Conservation (phyloP, 1,140 invertebrate genomes). For the Lepidurus arcticus region DNA sequence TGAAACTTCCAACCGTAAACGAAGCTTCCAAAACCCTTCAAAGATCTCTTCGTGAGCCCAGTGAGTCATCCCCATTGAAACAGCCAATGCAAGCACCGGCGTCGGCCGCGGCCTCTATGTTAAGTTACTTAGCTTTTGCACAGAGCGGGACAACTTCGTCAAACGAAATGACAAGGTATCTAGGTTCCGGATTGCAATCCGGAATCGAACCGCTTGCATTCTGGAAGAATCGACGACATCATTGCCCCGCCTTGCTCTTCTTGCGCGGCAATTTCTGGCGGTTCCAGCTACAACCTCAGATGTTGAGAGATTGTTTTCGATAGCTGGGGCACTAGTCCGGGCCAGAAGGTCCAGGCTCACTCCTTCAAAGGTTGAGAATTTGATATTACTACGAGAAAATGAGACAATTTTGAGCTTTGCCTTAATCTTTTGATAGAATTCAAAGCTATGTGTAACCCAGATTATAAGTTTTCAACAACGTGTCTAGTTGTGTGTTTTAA, state of each 20-base stretch:
- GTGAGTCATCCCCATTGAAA: background rate
- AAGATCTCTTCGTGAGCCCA: slow-evolving; percentile 4
- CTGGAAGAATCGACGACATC: slow-evolving; percentile 4
- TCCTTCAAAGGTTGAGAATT: slow-evolving; percentile 13
- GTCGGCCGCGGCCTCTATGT: background rate
- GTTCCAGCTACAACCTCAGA: slow-evolving; percentile 29
- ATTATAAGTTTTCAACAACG: no score
- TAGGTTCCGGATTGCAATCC: background rate
- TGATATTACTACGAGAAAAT: slow-evolving; percentile 25
- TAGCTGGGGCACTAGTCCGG: slow-evolving; percentile 27
- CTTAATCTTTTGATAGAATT: no score
- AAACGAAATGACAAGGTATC: background rate
- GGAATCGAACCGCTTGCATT: slow-evolving; percentile 4
- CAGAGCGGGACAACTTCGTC: slow-evolving; percentile 3
- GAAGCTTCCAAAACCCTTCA: background rate
- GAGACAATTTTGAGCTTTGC: background rate
- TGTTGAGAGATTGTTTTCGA: slow-evolving; percentile 26
- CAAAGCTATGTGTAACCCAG: no score
- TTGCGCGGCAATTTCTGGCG: slow-evolving; percentile 24
- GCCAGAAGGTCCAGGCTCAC: slow-evolving; percentile 9
- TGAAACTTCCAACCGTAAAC: slow-evolving; percentile 5
- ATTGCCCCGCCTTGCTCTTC: slow-evolving; percentile 5
- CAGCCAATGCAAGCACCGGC: background rate
- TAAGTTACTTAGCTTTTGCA: slow-evolving; percentile 1
- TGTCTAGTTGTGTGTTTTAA: no score